A percentile compares a stretch with the other conserved stretches of the same genome.
phyloP scores from a whole-genome alignment of 2,113 vertebrate species.

The Microcebus murinus region DNA sequence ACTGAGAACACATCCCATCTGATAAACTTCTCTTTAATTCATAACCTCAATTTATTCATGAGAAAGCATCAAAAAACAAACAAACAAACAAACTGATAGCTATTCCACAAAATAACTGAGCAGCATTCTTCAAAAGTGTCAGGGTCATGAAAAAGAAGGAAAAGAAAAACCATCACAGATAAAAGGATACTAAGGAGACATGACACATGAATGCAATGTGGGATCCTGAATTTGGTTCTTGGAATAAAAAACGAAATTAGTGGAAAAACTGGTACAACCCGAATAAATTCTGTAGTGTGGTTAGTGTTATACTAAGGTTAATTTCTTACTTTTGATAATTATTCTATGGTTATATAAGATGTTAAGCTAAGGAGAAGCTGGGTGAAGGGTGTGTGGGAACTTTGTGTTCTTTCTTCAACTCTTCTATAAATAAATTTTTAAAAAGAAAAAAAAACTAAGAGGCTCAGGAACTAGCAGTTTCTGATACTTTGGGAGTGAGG shows the following conservation, averaged over 20 bases:
- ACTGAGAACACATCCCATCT: not conserved
- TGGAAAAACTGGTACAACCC: constrained; percentile 4
- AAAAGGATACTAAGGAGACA: not conserved
- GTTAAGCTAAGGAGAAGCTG: not conserved
- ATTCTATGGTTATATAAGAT: not conserved
- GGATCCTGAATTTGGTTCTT: not conserved
- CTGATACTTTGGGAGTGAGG: not conserved
- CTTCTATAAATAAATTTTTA: not conserved
- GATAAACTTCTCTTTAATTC: not conserved
- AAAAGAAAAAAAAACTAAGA: not conserved
- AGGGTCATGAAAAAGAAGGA: constrained; percentile 1
- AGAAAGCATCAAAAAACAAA: not conserved
- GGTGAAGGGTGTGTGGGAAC: not conserved
- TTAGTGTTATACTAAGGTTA: not conserved
- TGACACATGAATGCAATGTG: not conserved
- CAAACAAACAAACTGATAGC: not conserved
- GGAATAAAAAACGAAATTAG: not conserved
- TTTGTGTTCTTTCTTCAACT: not conserved
- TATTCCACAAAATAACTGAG: not conserved
- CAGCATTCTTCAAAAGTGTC: not conserved
- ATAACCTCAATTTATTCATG: not conserved
- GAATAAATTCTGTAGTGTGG: not conserved
- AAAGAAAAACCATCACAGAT: not conserved
- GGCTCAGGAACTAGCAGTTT: not conserved
- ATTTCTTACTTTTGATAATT: constrained; percentile 27